These are phyloP conservation scores for Diabrotica virgifera DNA, from an alignment of 1,140 invertebrate genomes.

Conservation along the genomic window DNA sequence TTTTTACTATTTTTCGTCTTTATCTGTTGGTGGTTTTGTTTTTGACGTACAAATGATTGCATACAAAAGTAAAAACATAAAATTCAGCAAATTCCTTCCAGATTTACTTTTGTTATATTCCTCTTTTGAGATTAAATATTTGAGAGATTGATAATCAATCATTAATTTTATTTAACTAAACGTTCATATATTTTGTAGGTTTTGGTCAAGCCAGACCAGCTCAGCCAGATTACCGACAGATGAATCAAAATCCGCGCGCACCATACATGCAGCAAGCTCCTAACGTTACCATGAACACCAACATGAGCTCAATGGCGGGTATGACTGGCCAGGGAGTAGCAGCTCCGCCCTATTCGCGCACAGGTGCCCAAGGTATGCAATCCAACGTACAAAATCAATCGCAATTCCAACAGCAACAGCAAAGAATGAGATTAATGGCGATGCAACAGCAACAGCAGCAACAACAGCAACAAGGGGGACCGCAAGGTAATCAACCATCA, in stretches of 20 bases:
- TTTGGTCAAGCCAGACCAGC: slow-evolving; percentile 31
- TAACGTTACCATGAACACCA: slow-evolving; percentile 48
- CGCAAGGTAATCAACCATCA: slow-evolving; percentile 39
- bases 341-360: slow-evolving; percentile 45
- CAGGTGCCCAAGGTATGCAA: slow-evolving; percentile 41
- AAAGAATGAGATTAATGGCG: slow-evolving; percentile 37
- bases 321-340: slow-evolving; percentile 41
- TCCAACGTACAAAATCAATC: slow-evolving; percentile 36
- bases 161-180: too few species aligned
- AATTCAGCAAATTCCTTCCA: too few species aligned
- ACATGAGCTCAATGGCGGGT: slow-evolving; percentile 39
- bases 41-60: too few species aligned
- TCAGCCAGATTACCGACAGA: slow-evolving; percentile 44
- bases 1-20: too few species aligned
- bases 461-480: slow-evolving; percentile 41
- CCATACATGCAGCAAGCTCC: slow-evolving; percentile 47
- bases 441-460: slow-evolving; percentile 43
- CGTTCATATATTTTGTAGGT: not conserved
- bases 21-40: too few species aligned
- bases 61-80: too few species aligned
- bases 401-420: slow-evolving; percentile 36
- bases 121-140: too few species aligned
- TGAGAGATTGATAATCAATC: too few species aligned
- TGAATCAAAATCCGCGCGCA: slow-evolving; percentile 38
- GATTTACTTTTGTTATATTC: too few species aligned